Evolutionary conservation across 2,113 vertebrate genomes (phyloP).

Genomic region (Phodopus roborovskii): DNA sequence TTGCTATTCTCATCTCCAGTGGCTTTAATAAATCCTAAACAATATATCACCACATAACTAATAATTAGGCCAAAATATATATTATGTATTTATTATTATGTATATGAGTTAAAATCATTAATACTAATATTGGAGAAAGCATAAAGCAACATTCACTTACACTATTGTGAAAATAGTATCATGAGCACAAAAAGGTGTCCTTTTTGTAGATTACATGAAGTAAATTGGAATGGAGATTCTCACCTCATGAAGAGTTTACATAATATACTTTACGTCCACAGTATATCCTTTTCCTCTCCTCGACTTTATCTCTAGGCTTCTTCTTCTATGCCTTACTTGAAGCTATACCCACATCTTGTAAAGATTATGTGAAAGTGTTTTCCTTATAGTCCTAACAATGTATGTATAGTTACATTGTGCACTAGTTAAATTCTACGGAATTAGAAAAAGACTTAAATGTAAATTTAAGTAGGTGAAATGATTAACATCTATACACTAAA

Average conservation of each 20-base stretch:
- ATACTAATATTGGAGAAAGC: not conserved
- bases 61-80: constrained; percentile 23
- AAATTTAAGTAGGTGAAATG: not conserved
- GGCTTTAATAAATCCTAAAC: too few relatives aligned
- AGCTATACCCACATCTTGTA: not conserved
- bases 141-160: not conserved
- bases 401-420: not conserved
- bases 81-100: not conserved
- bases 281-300: not conserved
- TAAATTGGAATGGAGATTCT: not conserved
- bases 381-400: not conserved
- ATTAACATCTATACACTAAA: not conserved
- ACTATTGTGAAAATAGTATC: not conserved
- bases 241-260: not conserved
- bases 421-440: not conserved
- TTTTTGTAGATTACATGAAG: not conserved
- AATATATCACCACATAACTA: not conserved
- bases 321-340: not conserved
- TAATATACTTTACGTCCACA: not conserved
- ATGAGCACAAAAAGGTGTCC: not conserved
- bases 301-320: not conserved
- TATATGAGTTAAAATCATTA: not conserved
- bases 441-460: not conserved
- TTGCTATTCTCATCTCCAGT: too few relatives aligned
- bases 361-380: not conserved